Evolutionary conservation across 2,113 vertebrate species (phyloP).

Genomic region (Progne subis): DNA sequence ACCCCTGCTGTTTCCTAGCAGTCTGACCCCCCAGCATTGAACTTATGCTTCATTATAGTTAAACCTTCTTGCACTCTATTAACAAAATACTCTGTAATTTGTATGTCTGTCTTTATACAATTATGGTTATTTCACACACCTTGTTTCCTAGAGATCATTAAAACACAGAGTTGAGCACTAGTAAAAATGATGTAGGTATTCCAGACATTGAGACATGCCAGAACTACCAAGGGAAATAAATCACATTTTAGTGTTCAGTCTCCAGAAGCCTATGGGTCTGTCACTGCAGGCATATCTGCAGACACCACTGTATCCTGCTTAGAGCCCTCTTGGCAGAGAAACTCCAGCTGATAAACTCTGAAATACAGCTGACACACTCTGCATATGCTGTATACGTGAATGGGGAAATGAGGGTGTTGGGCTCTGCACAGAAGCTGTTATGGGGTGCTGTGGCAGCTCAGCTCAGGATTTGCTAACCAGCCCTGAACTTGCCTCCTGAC

Average conservation of each 20-base stretch:
- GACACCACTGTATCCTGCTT: neutral
- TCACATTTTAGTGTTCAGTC: conserved; percentile 56
- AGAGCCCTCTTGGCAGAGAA: neutral
- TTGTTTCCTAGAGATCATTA: conserved; percentile 69
- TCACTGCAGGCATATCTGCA: neutral
- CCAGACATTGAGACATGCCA: conserved; percentile 52
- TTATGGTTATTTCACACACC: neutral
- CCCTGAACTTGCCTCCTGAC: neutral
- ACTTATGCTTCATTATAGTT: neutral
- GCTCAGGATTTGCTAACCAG: neutral
- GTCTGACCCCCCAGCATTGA: neutral
- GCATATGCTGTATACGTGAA: neutral
- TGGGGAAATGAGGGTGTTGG: neutral
- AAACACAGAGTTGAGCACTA: conserved; percentile 51
- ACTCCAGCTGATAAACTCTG: conserved; percentile 15
- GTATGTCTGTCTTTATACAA: neutral
- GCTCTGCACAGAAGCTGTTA: neutral
- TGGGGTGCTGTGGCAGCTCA: neutral
- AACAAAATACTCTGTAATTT: conserved; percentile 14
- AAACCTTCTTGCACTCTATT: conserved; percentile 15
- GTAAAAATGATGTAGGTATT: conserved; percentile 56
- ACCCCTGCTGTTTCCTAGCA: neutral
- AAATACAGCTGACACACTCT: neutral
- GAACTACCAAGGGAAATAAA: conserved; percentile 58
- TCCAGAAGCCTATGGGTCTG: conserved; percentile 37